Evolutionary conservation across 2,888 invertebrate genomes (phyloP).

Genomic region (Hirtodrosophila alboralis): DNA sequence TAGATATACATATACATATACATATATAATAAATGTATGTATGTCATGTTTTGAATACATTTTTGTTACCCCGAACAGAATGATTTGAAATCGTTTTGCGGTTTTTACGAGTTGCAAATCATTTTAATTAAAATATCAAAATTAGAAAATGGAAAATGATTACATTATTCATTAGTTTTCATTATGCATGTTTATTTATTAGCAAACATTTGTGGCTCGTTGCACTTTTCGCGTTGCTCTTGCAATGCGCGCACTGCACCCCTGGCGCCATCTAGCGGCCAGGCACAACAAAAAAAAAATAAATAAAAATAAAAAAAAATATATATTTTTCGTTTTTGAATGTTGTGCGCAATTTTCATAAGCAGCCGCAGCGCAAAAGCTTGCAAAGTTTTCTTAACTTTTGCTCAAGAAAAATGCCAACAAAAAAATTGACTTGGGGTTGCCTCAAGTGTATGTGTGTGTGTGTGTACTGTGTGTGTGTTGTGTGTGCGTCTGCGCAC

Average conservation of each 20-base stretch:
- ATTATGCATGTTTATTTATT: slow-evolving; percentile 78
- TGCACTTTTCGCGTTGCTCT: slow-evolving; percentile 59
- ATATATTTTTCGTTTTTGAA: slow-evolving; percentile 9
- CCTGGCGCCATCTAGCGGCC: slow-evolving; percentile 67
- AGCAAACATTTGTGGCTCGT: slow-evolving; percentile 60
- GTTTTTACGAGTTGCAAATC: slow-evolving; percentile 81
- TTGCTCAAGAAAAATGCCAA: slow-evolving; percentile 39
- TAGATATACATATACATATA: too few species aligned
- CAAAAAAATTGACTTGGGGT: slow-evolving; percentile 44
- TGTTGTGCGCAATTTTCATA: slow-evolving; percentile 26
- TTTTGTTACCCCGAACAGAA: slow-evolving; percentile 49
- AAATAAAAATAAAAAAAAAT: slow-evolving; percentile 2
- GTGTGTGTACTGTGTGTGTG: slow-evolving; percentile 13
- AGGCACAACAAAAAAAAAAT: slow-evolving; percentile 8
- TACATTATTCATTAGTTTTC: slow-evolving; percentile 81
- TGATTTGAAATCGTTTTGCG: slow-evolving; percentile 80
- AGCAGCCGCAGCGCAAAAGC: slow-evolving; percentile 51
- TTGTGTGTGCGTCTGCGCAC: slow-evolving; percentile 60
- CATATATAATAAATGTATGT: slow-evolving; percentile 31
- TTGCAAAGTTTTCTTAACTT: slow-evolving; percentile 72
- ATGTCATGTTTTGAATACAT: slow-evolving; percentile 73
- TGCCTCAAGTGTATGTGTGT: slow-evolving; percentile 19
- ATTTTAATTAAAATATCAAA: slow-evolving; percentile 82
- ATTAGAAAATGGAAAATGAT: slow-evolving; percentile 80
- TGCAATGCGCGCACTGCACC: slow-evolving; percentile 33